Evolutionary conservation across 37 sponge, comb jelly and placozoan genomes (phyloP), one percentile per base, ranked within the genome.

Genomic region (Hexactinellida sp.): DNA sequence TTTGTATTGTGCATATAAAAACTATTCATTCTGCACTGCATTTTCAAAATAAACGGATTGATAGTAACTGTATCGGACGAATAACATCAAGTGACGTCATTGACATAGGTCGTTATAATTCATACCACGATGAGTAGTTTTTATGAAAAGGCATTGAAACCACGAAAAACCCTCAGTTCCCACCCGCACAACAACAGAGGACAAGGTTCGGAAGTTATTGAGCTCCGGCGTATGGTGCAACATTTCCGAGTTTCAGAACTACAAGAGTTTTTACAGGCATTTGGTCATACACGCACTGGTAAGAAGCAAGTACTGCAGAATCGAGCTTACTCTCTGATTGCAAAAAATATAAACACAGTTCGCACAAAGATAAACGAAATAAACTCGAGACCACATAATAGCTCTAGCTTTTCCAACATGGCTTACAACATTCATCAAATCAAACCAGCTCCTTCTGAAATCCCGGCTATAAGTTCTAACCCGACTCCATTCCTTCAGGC

Each of bases 241-340:
- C 76, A 63, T 5, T 91, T 95, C 30, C 89, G 96, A 55, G 96
- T 95, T 16, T 25, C 54, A 19, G 96, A 95, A 37, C 85, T 95
- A 54, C 92, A 95, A 37, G 92, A 93, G 36, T 83, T 95, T 19
- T 82, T 95, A 37, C 76, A 51, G 24, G 36, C 30, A 9, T 36
- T 86, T 1, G 89, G 93, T 13, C 87, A 86, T 30, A 82, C 93
- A 32, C 55, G 86, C 28, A 89, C 82, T 13, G 96, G 96, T 9
- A 86, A 90, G 39, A 95, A 95, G 86, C 55, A 54, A 36, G 92
- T 91, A 0, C 83, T 95, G 30, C 82, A 88, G 36, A 54, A 38
- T 10, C 84, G 93, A 82, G 88, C 88, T 3, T 63, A 21, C 34
- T 10, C 76, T 25, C 13, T 63, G 76, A 63, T 63, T 25, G 76